A percentile compares a stretch with the other conserved stretches of the same genome.
These are phyloP conservation scores for Atherix ibis DNA, from an alignment of 2,888 invertebrate genomes.

Conservation along the genomic window DNA sequence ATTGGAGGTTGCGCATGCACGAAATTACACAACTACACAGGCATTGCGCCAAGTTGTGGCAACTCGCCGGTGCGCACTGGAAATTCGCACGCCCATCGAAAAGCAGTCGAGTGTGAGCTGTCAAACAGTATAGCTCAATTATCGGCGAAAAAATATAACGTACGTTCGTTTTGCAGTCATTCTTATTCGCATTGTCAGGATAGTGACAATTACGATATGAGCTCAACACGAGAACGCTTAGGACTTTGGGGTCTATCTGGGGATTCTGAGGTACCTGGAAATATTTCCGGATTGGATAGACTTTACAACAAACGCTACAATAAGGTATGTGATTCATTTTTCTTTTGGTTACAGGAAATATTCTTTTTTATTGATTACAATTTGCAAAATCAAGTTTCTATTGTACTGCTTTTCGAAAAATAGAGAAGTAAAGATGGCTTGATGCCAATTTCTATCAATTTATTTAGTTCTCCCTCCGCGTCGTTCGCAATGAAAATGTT, in stretches of 20 bases:
- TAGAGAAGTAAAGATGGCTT: no score
- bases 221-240: constrained; percentile 20
- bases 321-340: constrained; percentile 32
- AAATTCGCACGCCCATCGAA: no score
- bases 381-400: background rate
- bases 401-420: background rate
- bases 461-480: no score
- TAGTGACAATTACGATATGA: constrained; percentile 8
- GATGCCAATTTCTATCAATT: no score
- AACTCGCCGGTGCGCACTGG: constrained; percentile 11
- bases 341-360: constrained; percentile 1
- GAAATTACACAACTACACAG: no score
- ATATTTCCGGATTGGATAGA: constrained; percentile 24
- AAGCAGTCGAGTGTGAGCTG: constrained; percentile 28
- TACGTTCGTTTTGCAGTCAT: no score
- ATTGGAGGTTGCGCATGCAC: no score
- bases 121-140: constrained; percentile 23
- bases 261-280: constrained; percentile 25
- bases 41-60: no score
- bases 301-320: constrained; percentile 23
- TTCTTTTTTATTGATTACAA: constrained; percentile 8
- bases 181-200: background rate
- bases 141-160: constrained; percentile 15
- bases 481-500: no score
- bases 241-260: constrained; percentile 23